Evolutionary conservation across 1,140 invertebrate species (phyloP).

Genomic region (Drosophila sp.): DNA sequence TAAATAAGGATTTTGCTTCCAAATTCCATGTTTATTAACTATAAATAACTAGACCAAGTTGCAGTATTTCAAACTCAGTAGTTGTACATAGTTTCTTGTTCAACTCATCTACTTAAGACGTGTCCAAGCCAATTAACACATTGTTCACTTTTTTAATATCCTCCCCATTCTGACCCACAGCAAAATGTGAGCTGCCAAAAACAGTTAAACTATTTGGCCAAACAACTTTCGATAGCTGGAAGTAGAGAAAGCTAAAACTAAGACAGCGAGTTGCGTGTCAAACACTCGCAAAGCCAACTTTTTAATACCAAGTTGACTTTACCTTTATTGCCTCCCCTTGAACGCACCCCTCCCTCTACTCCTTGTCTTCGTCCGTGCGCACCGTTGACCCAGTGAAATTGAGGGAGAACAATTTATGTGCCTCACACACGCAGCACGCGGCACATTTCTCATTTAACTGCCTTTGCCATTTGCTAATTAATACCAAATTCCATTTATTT

Average conservation of each 20-base stretch:
- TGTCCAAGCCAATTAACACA: slow-evolving; percentile 79
- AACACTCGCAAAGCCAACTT: slow-evolving; percentile 67
- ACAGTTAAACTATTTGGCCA: slow-evolving; percentile 66
- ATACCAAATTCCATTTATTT: slow-evolving; percentile 77
- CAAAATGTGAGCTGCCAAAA: slow-evolving; percentile 48
- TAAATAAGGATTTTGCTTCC: too few species aligned
- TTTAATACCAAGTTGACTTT: slow-evolving; percentile 55
- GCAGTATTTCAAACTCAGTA: slow-evolving; percentile 23
- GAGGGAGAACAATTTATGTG: slow-evolving; percentile 61
- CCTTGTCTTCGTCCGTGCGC: not conserved
- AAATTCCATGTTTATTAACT: too few species aligned
- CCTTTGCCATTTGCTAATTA: slow-evolving; percentile 81
- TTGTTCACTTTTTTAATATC: slow-evolving; percentile 75
- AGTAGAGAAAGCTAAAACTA: slow-evolving; percentile 12
- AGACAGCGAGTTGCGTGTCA: slow-evolving; percentile 63
- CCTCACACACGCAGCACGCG: slow-evolving; percentile 64
- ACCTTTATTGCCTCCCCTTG: slow-evolving; percentile 52
- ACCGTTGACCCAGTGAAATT: not conserved
- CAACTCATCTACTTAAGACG: slow-evolving; percentile 45
- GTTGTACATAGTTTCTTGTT: not conserved
- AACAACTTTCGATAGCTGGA: slow-evolving; percentile 36
- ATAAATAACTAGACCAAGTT: too few species aligned
- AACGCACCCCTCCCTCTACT: not conserved
- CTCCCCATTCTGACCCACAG: slow-evolving; percentile 3
- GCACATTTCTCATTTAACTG: slow-evolving; percentile 81